A percentile compares a stretch with the other conserved stretches of the same genome.
Conservation (phyloP, 1,140 invertebrate genomes). For the Himalopsyche phryganea region DNA sequence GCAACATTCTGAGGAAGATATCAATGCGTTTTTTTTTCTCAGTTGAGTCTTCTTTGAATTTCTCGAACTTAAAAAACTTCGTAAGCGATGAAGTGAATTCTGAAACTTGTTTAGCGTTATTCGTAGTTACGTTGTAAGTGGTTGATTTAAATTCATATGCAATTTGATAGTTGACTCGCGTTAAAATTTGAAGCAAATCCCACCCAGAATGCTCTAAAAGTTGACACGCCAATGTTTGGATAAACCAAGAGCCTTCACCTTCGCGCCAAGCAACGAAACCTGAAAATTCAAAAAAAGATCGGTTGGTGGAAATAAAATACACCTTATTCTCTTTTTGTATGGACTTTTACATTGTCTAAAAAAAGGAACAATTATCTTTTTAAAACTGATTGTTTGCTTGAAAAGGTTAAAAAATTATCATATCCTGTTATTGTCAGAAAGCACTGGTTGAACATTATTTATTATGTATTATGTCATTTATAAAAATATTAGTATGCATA, state of each 20-base stretch:
- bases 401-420: no score
- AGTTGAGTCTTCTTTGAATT: background rate
- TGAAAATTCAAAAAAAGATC: slow-evolving; percentile 1
- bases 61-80: background rate
- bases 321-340: no score
- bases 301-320: background rate
- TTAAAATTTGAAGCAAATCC: slow-evolving; percentile 9
- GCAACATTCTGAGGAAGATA: no score
- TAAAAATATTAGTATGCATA: no score
- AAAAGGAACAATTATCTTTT: no score
- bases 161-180: background rate
- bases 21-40: background rate
- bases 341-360: no score
- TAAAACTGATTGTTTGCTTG: no score
- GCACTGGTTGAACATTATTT: no score
- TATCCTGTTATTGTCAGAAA: no score
- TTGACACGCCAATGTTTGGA: slow-evolving; percentile 3
- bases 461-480: no score
- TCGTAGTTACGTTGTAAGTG: background rate
- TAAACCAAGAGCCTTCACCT: slow-evolving; percentile 2
- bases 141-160: background rate
- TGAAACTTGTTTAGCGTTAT: background rate
- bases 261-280: slow-evolving; percentile 6
- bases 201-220: no score
- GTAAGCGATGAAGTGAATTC: background rate